Evolutionary conservation across 2,113 vertebrate species (phyloP), one percentile per base, ranked within the genome.

Genomic region (Forbesichthys papilliferus): DNA sequence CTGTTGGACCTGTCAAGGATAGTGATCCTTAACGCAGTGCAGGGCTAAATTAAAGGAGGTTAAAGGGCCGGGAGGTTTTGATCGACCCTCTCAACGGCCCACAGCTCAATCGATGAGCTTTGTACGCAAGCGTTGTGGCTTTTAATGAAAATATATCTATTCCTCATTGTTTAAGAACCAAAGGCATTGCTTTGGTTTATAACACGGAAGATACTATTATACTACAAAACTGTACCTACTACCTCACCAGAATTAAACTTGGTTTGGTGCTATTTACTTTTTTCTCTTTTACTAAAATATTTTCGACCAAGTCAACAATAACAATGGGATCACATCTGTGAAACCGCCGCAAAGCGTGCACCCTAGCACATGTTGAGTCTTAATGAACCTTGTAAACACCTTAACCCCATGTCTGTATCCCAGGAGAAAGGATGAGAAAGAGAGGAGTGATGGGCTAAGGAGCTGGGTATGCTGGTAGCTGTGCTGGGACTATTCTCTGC

Each of bases 1-100:
- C 47, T 67, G 64, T 86, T 69, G 18, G 59, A 62, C 49, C 69
- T 75, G 68, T 77, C 69, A 68, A 46, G 65, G 56, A 62, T 69
- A 69, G 75, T 70, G 71, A 87, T 73, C 59, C 48, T 3, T 71
- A 51, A 16, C 36, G 54, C 20, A 1, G 4, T 18, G 60, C 27
- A 60, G 5, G 27, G 65, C 56, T 68, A 18, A 51, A 49, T 54
- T 18, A 48, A 68, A 47, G 46, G 11, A 13, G 59, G 58, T 69
- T 57, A 47, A 46, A 56, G 54, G 18, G 18, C 18, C 36, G 18
- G 9, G 34, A 9, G 4, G 3, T 60, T 56, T 64, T 54, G 52
- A 42, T 42, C 7, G 36, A n/a, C 6, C 36, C 36, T 8, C 36
- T 42, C 36, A 42, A 42, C 36, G 7, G 7, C 36, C 36, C 36